These are phyloP conservation scores for Pteronotus mesoamericanus DNA, from an alignment of 2,797 vertebrate genomes.

Conservation along the genomic window DNA sequence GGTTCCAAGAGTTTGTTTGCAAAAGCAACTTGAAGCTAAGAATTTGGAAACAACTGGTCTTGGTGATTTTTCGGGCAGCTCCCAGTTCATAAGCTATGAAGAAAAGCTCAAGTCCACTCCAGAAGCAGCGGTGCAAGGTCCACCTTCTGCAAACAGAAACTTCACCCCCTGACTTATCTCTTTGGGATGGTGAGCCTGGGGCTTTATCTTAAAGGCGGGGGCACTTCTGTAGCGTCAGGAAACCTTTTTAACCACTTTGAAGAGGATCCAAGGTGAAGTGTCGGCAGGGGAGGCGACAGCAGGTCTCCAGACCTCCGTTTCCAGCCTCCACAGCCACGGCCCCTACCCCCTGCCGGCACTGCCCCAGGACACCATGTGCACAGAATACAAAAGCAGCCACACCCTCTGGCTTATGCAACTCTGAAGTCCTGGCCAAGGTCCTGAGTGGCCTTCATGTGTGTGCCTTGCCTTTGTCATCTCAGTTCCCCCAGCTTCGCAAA, in stretches of 20 bases:
- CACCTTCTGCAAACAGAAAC: conserved; percentile 1
- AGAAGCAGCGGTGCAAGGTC: not conserved
- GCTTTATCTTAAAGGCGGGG: not conserved
- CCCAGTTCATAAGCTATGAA: not conserved
- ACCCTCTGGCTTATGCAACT: not conserved
- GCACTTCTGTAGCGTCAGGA: not conserved
- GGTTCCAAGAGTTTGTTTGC: not conserved
- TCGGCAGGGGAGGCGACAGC: not conserved
- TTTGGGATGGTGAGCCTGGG: not conserved
- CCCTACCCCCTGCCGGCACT: not conserved
- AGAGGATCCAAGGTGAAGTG: not conserved
- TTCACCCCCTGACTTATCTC: not conserved
- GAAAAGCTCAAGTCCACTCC: not conserved
- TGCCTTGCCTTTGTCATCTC: not conserved
- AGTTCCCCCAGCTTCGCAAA: not conserved
- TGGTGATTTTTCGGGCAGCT: not conserved
- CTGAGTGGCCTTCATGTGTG: not conserved
- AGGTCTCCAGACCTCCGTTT: not conserved
- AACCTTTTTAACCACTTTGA: not conserved
- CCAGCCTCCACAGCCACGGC: not conserved
- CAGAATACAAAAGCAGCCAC: not conserved
- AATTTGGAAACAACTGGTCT: not conserved
- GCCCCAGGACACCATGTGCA: not conserved
- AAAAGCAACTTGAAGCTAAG: not conserved
- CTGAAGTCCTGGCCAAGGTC: not conserved